A percentile compares a stretch with the other conserved stretches of the same genome.
Evolutionary conservation across 2,113 vertebrate genomes (phyloP).

Genomic region (Tamias sibiricus): DNA sequence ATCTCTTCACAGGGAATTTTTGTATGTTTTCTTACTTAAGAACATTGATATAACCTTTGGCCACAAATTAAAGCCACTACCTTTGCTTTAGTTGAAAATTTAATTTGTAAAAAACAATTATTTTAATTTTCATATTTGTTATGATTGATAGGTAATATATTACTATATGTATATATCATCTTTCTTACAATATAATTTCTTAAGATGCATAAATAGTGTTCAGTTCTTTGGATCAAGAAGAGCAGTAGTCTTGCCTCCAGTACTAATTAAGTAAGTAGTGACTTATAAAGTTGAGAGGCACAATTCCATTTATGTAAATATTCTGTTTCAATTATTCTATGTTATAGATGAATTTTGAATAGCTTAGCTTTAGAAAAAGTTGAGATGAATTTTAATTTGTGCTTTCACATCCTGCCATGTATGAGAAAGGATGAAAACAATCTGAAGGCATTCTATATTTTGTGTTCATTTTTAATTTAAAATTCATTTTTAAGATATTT

Average conservation of each 20-base stretch:
- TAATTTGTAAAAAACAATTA: constrained; percentile 59
- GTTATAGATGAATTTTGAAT: constrained; percentile 54
- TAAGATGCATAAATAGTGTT: constrained; percentile 71
- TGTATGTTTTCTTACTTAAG: background rate
- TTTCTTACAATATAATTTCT: constrained; percentile 65
- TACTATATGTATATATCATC: constrained; percentile 12
- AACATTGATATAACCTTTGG: background rate
- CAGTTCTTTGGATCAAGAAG: constrained; percentile 76
- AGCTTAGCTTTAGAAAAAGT: constrained; percentile 66
- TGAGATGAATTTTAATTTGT: constrained; percentile 26
- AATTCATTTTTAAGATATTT: constrained; percentile 5
- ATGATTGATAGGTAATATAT: constrained; percentile 44
- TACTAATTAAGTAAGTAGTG: constrained; percentile 82
- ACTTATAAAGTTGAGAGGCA: constrained; percentile 74
- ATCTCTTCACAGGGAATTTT: background rate
- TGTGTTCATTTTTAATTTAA: constrained; percentile 7
- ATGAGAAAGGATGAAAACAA: background rate
- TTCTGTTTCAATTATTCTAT: constrained; percentile 73
- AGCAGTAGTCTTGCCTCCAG: constrained; percentile 69
- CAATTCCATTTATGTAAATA: constrained; percentile 66
- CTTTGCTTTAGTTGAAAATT: constrained; percentile 49
- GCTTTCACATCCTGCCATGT: background rate
- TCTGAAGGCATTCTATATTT: background rate
- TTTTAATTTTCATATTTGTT: constrained; percentile 27
- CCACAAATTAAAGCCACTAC: constrained; percentile 16